Conservation (phyloP, 1,140 invertebrate genomes). For the Panagrolaimus sp. region DNA sequence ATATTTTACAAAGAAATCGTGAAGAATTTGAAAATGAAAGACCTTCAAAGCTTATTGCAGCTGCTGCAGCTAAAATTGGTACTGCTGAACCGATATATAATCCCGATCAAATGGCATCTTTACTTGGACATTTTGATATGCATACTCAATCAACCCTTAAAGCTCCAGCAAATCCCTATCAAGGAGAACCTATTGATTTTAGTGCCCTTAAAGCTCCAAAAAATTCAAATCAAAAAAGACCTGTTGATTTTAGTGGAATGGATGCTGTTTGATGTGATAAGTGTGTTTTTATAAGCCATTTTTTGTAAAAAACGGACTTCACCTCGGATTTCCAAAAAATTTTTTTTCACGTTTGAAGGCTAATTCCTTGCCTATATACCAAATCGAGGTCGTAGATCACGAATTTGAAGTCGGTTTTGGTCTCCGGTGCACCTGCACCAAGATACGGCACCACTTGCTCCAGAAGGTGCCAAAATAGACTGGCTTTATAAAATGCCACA, state of each 20-base stretch:
- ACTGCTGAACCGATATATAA: constrained; percentile 20
- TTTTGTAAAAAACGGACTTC: too few species aligned
- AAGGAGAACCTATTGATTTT: constrained; percentile 33
- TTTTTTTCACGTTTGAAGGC: too few species aligned
- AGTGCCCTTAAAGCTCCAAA: constrained; percentile 34
- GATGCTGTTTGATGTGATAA: too few species aligned
- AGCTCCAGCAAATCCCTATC: constrained; percentile 16
- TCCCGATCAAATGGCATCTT: constrained; percentile 40
- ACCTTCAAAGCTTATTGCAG: background rate
- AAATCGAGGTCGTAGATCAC: too few species aligned
- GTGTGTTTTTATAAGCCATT: too few species aligned
- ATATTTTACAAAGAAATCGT: constrained; percentile 13
- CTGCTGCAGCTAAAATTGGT: background rate
- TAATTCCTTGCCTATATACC: too few species aligned
- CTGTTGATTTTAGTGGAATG: constrained; percentile 34
- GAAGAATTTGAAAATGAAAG: constrained; percentile 19
- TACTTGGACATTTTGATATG: constrained; percentile 43
- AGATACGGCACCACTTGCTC: too few species aligned
- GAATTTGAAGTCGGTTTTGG: too few species aligned
- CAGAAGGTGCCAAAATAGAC: too few species aligned
- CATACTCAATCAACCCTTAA: constrained; percentile 45
- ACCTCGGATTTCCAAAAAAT: too few species aligned
- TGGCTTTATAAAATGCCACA: too few species aligned
- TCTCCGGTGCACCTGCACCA: too few species aligned
- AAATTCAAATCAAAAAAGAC: constrained; percentile 18